Percentiles rank a stretch among this genome's conserved stretches.
Evolutionary conservation across 2,888 invertebrate genomes (phyloP).

Genomic region (Melanotus villosus): DNA sequence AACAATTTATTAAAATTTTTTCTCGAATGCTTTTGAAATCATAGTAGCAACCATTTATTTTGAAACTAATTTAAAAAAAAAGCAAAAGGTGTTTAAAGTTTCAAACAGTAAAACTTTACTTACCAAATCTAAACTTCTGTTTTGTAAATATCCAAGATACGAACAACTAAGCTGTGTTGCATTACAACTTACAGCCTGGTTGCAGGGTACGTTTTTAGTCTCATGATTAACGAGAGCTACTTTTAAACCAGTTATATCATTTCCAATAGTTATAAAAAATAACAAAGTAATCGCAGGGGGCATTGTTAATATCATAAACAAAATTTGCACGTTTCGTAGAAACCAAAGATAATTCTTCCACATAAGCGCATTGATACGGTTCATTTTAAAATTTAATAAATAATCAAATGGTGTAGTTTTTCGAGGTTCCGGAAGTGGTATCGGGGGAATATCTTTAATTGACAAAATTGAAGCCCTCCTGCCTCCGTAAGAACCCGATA

Average conservation of each 20-base stretch:
- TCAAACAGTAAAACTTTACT: too few species aligned
- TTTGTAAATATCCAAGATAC: conserved; percentile 79
- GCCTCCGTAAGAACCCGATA: not conserved
- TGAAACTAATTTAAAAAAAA: too few species aligned
- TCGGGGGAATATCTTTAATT: too few species aligned
- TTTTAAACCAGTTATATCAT: conserved; percentile 83
- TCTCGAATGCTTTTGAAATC: not conserved
- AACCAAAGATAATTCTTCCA: conserved; percentile 91
- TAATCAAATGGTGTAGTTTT: not conserved
- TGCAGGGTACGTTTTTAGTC: conserved; percentile 61
- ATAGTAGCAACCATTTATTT: too few species aligned
- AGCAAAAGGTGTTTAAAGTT: too few species aligned
- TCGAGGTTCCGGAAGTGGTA: too few species aligned
- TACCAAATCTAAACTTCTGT: conserved; percentile 77
- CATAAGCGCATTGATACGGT: not conserved
- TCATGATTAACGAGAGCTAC: conserved; percentile 89
- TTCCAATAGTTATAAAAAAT: conserved; percentile 91
- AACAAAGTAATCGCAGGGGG: conserved; percentile 84
- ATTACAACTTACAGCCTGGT: conserved; percentile 69
- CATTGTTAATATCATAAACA: conserved; percentile 89
- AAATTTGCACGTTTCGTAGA: conserved; percentile 86
- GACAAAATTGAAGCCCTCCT: too few species aligned
- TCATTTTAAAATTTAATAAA: not conserved
- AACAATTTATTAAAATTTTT: not conserved
- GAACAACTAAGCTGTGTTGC: conserved; percentile 81